phyloP scores from a whole-genome alignment of 2,113 vertebrate genomes.

The Riparia riparia region DNA sequence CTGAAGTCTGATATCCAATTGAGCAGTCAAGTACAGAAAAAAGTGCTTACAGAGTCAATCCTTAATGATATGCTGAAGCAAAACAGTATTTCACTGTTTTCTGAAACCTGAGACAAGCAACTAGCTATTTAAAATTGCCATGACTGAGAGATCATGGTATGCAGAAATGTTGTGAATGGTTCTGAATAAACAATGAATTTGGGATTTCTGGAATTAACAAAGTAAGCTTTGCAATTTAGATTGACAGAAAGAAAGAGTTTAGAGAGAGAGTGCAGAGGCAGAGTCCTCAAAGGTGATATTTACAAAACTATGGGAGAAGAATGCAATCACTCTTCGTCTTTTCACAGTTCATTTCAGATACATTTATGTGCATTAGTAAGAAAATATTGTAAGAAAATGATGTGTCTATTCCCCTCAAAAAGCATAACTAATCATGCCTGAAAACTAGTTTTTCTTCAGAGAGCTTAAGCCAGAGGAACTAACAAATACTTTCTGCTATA shows the following conservation, averaged over 20 bases:
- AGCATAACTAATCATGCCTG: not conserved
- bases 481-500: not conserved
- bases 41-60: slow-evolving; percentile 17
- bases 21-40: slow-evolving; percentile 23
- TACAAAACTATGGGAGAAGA: not conserved
- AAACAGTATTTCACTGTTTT: slow-evolving; percentile 44
- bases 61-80: slow-evolving; percentile 21
- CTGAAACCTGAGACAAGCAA: slow-evolving; percentile 26
- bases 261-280: not conserved
- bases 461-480: not conserved
- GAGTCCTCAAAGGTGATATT: not conserved
- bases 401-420: slow-evolving; percentile 5
- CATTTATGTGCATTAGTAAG: not conserved
- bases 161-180: not conserved
- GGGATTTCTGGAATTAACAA: slow-evolving; percentile 1
- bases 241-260: not conserved
- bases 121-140: not conserved
- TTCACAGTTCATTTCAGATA: slow-evolving; percentile 7
- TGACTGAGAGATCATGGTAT: not conserved
- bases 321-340: not conserved
- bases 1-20: slow-evolving; percentile 14
- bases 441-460: not conserved
- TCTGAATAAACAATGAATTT: slow-evolving; percentile 25
- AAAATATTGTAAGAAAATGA: slow-evolving; percentile 11
- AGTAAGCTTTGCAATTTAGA: not conserved